Conservation (phyloP, 2,113 vertebrate genomes). For the Tetraodon nigroviridis region DNA sequence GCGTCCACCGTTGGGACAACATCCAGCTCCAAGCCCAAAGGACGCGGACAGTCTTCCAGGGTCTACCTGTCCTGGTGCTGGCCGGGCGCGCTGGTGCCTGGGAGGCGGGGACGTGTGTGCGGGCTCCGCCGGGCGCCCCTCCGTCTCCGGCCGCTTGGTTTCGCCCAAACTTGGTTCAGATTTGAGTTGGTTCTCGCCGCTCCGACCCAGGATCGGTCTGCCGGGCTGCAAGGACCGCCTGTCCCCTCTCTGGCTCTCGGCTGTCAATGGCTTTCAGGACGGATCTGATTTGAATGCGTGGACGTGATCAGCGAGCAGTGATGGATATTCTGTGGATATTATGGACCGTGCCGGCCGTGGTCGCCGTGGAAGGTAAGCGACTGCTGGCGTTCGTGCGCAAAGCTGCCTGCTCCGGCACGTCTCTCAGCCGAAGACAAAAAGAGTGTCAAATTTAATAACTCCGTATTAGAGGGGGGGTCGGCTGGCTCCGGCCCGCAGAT, state of each 20-base stretch:
- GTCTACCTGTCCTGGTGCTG: fast-evolving
- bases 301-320: slow-evolving; percentile 67
- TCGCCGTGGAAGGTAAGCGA: slow-evolving; percentile 79
- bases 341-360: slow-evolving; percentile 75
- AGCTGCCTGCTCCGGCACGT: slow-evolving; percentile 60
- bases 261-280: slow-evolving; percentile 77
- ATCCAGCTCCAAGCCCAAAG: not conserved
- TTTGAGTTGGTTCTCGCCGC: slow-evolving; percentile 63
- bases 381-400: slow-evolving; percentile 28
- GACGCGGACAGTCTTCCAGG: fast-evolving
- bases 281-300: slow-evolving; percentile 74
- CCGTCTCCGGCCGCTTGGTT: slow-evolving; percentile 73
- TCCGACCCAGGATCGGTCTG: slow-evolving; percentile 63
- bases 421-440: slow-evolving; percentile 54
- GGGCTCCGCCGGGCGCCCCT: slow-evolving; percentile 48
- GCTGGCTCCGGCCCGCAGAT: no score
- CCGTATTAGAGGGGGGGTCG: no score
- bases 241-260: slow-evolving; percentile 62
- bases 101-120: not conserved
- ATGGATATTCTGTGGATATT: slow-evolving; percentile 83
- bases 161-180: slow-evolving; percentile 75
- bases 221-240: slow-evolving; percentile 68
- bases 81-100: fast-evolving
- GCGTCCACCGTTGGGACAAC: not conserved
- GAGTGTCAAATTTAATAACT: not conserved